Percentiles rank a stretch among this genome's conserved stretches.
These are phyloP conservation scores for Pristionchus maxplancki DNA, from an alignment of 2,888 invertebrate species.

Conservation along the genomic window DNA sequence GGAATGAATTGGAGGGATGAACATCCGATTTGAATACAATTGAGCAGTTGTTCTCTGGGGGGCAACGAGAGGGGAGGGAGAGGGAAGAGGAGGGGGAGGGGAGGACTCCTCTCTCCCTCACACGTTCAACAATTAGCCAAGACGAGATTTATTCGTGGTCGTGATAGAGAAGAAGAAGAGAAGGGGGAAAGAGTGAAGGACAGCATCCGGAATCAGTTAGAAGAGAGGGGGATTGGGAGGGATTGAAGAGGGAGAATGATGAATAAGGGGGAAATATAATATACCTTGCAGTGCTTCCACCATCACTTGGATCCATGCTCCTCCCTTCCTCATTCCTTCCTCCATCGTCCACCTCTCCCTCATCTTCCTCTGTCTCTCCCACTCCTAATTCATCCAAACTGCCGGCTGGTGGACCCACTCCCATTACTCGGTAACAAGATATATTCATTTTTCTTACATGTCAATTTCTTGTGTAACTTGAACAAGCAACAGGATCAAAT, in stretches of 20 bases:
- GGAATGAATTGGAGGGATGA: neutral
- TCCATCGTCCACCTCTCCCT: neutral
- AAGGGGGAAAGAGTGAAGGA: neutral
- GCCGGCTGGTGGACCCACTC: neutral
- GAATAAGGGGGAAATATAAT: too few species aligned
- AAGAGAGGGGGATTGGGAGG: neutral
- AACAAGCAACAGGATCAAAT: too few species aligned
- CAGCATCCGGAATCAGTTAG: conserved; percentile 42
- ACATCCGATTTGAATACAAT: conserved; percentile 13
- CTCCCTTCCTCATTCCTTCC: conserved; percentile 23
- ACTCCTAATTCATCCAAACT: neutral
- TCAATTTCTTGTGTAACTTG: too few species aligned
- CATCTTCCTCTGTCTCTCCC: conserved; percentile 13
- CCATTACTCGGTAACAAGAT: neutral
- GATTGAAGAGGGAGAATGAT: neutral
- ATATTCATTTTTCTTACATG: too few species aligned
- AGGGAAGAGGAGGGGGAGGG: neutral
- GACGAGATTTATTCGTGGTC: conserved; percentile 48
- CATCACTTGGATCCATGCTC: neutral
- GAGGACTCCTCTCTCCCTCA: conserved; percentile 21
- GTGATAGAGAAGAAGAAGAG: conserved; percentile 37
- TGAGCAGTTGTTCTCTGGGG: conserved; percentile 41
- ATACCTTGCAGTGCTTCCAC: neutral
- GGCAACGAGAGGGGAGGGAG: neutral
- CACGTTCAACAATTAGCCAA: conserved; percentile 48